Evolutionary conservation across 2,797 vertebrate species (phyloP), one percentile per base, ranked within the genome.

Genomic region (Thamnophis elegans): DNA sequence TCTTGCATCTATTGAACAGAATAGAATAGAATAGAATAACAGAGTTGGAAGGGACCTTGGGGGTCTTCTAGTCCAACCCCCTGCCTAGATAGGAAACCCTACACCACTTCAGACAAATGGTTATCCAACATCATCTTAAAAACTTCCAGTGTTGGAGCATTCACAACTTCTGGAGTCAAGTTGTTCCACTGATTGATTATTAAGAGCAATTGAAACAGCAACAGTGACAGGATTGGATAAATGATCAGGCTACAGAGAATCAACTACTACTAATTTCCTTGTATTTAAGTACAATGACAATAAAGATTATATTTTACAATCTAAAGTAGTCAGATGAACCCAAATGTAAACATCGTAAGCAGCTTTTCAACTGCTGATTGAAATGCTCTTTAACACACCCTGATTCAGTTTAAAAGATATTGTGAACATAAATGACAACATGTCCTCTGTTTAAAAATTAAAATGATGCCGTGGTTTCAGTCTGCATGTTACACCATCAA

Each of bases 401-500:
- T 26, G 28, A 1, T 55, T 42, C 26, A 26, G 28, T 59, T 47
- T 42, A 56, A 73, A 55, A 16, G n/a, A 25, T 32, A 78, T 16
- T 54, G 54, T 13, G 20, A 78, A 47, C 20, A 58, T 36, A 58
- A 58, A n/a, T 10, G 54, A 28, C 14, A 51, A 78, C 4, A 26
- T 92, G 89, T 36, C n/a, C 36, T 56, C 53, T 47, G 54, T 51
- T 32, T 87, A 54, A 56, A 47, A 32, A 26, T 47, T n/a, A 53
- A 82, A 51, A 28, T 87, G 59, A 0, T 65, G 59, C 1, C 98
- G 96, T 20, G 96, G 97, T 95, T 88, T 98, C 92, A 99, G 60
- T 28, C 95, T 97, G 97, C 98, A 99, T 28, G 98, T 90, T 88
- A 99, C 98, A 12, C 98, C 98, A 89, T 98, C 98, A 96, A 97